These are phyloP conservation scores for Platynereis dumerilii DNA, from an alignment of 2,888 invertebrate species.

Conservation along the genomic window DNA sequence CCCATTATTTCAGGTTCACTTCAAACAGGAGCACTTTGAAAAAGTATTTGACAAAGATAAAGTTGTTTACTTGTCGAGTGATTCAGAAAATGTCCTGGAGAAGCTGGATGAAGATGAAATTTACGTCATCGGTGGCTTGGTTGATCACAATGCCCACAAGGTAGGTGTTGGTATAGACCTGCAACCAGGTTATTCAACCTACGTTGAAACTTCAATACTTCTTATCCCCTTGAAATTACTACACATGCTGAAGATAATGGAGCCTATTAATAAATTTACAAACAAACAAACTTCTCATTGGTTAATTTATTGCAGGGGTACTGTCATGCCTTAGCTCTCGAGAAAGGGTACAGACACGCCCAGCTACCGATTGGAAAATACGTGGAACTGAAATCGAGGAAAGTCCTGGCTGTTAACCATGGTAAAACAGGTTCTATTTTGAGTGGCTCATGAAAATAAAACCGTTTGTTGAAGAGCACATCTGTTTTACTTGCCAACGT, in stretches of 20 bases:
- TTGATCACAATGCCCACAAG: conserved; percentile 96
- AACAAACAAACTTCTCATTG: too few relatives aligned
- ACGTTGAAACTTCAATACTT: too few relatives aligned
- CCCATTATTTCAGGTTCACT: conserved; percentile 70
- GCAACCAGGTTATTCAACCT: too few relatives aligned
- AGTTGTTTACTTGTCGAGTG: conserved; percentile 90
- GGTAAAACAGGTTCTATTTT: too few relatives aligned
- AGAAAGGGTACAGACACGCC: conserved; percentile 77
- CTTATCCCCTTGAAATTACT: too few relatives aligned
- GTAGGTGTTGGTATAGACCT: too few relatives aligned
- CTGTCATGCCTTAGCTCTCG: conserved; percentile 81
- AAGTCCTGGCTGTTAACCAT: conserved; percentile 95
- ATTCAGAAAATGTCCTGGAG: conserved; percentile 84
- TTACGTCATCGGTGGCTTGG: conserved; percentile 95
- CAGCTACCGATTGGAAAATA: conserved; percentile 88
- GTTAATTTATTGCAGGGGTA: conserved; percentile 75
- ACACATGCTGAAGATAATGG: too few relatives aligned
- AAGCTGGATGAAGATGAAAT: conserved; percentile 75
- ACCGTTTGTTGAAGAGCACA: too few relatives aligned
- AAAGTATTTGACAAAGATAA: conserved; percentile 77
- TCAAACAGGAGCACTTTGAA: conserved; percentile 73
- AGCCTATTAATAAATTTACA: too few relatives aligned
- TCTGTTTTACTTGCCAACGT: too few relatives aligned
- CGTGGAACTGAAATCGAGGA: conserved; percentile 88
- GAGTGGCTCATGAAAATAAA: too few relatives aligned